phyloP scores from a whole-genome alignment of 2,797 vertebrate genomes.

The Pachyuromys duprasi region DNA sequence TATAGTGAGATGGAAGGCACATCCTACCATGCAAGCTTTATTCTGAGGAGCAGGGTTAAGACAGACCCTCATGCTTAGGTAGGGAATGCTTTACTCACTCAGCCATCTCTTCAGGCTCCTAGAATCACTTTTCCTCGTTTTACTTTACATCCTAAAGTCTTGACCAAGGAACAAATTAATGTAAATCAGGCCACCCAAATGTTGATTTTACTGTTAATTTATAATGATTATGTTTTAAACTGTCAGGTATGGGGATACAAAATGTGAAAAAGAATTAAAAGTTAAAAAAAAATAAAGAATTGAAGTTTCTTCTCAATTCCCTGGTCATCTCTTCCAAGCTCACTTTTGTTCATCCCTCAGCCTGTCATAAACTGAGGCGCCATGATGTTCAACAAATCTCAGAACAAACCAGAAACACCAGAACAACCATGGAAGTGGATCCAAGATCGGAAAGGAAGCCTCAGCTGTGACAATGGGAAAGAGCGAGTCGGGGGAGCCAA shows the following conservation, averaged over 20 bases:
- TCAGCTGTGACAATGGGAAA: neutral
- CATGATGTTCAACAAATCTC: neutral
- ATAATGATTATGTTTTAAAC: conserved; percentile 14
- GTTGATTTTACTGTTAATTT: neutral
- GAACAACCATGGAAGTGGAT: neutral
- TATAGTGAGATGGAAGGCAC: neutral
- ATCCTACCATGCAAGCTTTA: neutral
- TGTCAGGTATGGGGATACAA: neutral
- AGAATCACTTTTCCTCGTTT: conserved; percentile 4
- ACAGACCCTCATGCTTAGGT: neutral
- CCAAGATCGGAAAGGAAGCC: neutral
- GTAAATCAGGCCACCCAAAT: conserved; percentile 33
- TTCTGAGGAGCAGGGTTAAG: neutral
- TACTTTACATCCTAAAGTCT: conserved; percentile 54
- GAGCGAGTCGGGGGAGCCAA: neutral
- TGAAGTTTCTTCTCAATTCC: neutral
- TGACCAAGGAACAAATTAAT: neutral
- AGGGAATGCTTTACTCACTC: neutral
- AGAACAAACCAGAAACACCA: neutral
- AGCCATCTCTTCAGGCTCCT: no score
- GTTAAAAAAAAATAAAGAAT: neutral
- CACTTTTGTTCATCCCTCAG: neutral
- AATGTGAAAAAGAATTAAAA: neutral
- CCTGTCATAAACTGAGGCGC: neutral
- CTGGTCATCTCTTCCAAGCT: neutral